Base-by-base conservation (phyloP, 1,140 invertebrate species). In the Hesperophylax magnus region DNA sequence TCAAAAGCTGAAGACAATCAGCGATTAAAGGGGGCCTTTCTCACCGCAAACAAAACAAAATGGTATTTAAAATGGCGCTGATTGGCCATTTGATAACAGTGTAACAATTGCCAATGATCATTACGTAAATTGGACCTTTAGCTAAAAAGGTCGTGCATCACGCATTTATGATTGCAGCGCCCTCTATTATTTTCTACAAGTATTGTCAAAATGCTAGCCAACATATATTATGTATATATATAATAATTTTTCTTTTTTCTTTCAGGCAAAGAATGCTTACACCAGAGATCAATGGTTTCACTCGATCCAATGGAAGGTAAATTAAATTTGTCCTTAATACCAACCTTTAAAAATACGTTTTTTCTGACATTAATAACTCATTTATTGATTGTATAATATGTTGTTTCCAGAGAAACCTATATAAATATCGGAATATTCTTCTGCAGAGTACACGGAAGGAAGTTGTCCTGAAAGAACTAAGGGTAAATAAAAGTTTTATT, bases 251-350 rank as follows among this genome's bases (percentile, higher is more conserved):
- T 34, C 4, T 27, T 91, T 90, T 63, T 88, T 91, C 83, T 67
- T 88, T 72, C 85, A 90, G 93, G 94, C 94, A 22, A 95, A 93
- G 85, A 96, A 95, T 86, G 92, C 93, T 52, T 96, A 96, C 85
- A 92, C 94, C 9, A 91, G 96, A 86, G 95, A 97, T 89, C 96
- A 96, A 86, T 96, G 95, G 95, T 93, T 94, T 84, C 93, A 96
- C 86, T 96, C 96, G 56, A 95, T 97, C 85, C 89, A 94, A 72
- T 97, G 95, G 95, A 95, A 95, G 92, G 95, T 96, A 91, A 91
- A 22, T 72, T 53, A 7, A 24, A n/a, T 54, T 14, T 9, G 9
- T 53, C 0, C 17, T 53, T 72, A 3, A 52, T 53, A 14, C 20
- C 27, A 94, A 94, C 84, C 94, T 96, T 80, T 94, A 94, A 88